Percentiles rank a stretch among this genome's conserved stretches.
Evolutionary conservation across 2,113 vertebrate genomes (phyloP).

Genomic region (Cnemophilus loriae): DNA sequence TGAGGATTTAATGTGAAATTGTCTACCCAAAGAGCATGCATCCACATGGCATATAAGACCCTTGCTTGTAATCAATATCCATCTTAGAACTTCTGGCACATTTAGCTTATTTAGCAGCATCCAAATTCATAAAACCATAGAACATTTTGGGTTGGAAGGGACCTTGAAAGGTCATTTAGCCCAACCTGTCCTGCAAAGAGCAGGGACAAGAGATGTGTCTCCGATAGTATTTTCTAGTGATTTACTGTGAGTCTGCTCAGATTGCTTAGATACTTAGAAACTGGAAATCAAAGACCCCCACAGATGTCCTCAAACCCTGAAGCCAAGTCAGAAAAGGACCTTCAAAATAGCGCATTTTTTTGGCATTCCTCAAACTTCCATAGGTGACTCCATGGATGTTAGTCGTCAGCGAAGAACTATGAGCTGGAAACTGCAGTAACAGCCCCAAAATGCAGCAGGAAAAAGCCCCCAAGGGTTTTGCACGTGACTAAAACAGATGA

Average conservation of each 20-base stretch:
- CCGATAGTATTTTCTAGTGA: not conserved
- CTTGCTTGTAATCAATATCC: not conserved
- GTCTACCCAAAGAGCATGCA: fast-evolving
- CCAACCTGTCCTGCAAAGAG: not conserved
- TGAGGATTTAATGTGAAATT: not conserved
- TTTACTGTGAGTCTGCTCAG: not conserved
- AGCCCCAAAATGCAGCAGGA: not conserved
- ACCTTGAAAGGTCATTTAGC: not conserved
- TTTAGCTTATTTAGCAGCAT: not conserved
- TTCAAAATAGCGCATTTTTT: not conserved
- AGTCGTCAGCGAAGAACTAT: not conserved
- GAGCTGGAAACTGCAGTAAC: not conserved
- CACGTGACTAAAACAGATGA: not conserved
- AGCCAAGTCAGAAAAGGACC: not conserved
- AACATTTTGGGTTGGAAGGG: not conserved
- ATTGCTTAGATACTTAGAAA: not conserved
- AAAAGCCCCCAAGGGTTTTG: not conserved
- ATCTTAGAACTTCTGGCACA: not conserved
- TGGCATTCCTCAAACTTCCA: not conserved
- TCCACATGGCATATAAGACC: not conserved
- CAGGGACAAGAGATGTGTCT: not conserved
- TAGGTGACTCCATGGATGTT: not conserved
- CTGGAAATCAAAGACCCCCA: not conserved
- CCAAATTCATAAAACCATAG: not conserved
- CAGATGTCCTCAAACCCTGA: not conserved